Conservation (phyloP, 1,140 invertebrate species). For the Plutomurus gul region DNA sequence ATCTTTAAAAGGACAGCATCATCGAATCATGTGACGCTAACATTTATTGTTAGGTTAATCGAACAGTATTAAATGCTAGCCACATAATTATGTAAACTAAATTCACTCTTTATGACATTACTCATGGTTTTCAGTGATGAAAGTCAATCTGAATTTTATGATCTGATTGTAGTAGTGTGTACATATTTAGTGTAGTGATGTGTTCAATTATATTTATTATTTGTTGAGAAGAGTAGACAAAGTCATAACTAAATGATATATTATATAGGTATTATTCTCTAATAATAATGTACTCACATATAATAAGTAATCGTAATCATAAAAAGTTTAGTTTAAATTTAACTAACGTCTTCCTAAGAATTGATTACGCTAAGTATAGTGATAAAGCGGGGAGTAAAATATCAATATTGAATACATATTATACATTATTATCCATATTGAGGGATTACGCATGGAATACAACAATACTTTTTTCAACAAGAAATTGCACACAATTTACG, state of each 20-base stretch:
- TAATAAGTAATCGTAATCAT: too few species aligned
- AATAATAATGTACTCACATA: too few species aligned
- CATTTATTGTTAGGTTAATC: not conserved
- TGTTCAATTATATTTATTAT: too few species aligned
- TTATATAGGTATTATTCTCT: too few species aligned
- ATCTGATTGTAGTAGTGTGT: too few species aligned
- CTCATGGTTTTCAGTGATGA: too few species aligned
- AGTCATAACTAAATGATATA: too few species aligned
- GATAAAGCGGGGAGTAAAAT: conserved; percentile 4
- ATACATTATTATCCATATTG: not conserved
- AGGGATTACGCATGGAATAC: not conserved
- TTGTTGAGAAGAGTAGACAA: too few species aligned
- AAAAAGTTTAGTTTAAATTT: too few species aligned
- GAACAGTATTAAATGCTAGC: not conserved
- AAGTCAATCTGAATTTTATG: too few species aligned
- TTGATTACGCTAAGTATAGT: not conserved
- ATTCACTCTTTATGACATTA: too few species aligned
- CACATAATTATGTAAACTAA: not conserved
- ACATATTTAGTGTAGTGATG: too few species aligned
- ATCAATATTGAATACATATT: not conserved
- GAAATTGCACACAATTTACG: not conserved
- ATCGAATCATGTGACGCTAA: not conserved
- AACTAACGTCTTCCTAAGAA: not conserved
- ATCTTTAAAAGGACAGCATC: conserved; percentile 16
- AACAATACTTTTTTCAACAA: not conserved